phyloP scores from a whole-genome alignment of 2,797 vertebrate species.

The Microchirus variegatus region DNA sequence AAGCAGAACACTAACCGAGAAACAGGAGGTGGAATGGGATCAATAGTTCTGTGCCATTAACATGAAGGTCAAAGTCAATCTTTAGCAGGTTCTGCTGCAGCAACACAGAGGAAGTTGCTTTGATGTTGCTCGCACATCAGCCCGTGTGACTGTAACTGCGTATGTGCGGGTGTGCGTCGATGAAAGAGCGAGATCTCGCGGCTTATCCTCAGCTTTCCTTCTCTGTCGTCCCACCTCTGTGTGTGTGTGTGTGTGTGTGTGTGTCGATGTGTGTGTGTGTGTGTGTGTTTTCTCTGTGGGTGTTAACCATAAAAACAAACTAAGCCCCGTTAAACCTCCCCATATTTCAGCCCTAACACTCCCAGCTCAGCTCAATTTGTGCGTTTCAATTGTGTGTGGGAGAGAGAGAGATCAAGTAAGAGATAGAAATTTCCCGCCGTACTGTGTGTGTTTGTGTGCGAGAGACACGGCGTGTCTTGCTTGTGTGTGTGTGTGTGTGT shows the following conservation, averaged over 20 bases:
- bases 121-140: conserved; percentile 38
- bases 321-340: conserved; percentile 65
- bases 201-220: conserved; percentile 48
- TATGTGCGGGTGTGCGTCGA: conserved; percentile 3
- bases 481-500: conserved; percentile 12
- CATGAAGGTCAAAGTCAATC: conserved; percentile 20
- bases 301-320: conserved; percentile 65
- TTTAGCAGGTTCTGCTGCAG: conserved; percentile 21
- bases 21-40: conserved; percentile 8
- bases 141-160: conserved; percentile 20
- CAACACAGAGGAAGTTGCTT: conserved; percentile 32
- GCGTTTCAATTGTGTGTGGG: conserved; percentile 50
- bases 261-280: background rate
- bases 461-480: background rate
- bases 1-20: background rate
- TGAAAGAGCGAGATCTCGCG: conserved; percentile 9
- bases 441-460: conserved; percentile 3
- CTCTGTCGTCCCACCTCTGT: conserved; percentile 40
- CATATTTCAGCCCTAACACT: conserved; percentile 62
- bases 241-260: conserved; percentile 8
- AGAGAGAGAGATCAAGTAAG: conserved; percentile 44
- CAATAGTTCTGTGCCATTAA: conserved; percentile 7
- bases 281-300: conserved; percentile 39
- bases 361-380: conserved; percentile 54
- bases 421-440: conserved; percentile 36